Evolutionary conservation across 2,797 vertebrate genomes (phyloP), one percentile per base, ranked within the genome.

Genomic region (Arnoldichthys spilopterus): DNA sequence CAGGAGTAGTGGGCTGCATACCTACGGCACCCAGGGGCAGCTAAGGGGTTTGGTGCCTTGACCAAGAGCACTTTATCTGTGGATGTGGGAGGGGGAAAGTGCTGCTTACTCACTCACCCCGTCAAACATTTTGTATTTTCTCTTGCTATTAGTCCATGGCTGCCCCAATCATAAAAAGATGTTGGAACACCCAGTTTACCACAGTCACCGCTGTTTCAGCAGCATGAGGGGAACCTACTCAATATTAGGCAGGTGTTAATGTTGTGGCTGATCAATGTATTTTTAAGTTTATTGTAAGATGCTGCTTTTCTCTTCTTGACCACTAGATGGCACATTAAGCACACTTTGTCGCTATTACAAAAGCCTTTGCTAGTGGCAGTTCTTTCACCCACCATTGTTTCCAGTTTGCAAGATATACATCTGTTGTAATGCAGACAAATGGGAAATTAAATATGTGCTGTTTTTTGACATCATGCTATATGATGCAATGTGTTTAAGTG

Each of bases 271-370:
- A n/a, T 37, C 53, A 53, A 22, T 40, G 6, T 40, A 32, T 49
- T 62, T 56, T 69, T 45, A 30, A 24, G 43, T 54, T 2, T 56
- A 45, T 72, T 58, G 43, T 53, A 7, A 58, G 61, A 49, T n/a
- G 22, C 15, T 72, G 30, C 12, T 74, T 22, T 56, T 59, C 11
- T 40, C 22, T 22, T 49, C 13, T 40, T 84, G 70, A 61, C 89
- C 91, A 87, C 84, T 88, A 91, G 90, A 81, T 89, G 90, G 72
- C 13, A 11, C 78, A 6, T 45, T 1, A 72, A 62, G 26, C 28
- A 78, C 72, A 30, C 64, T 47, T 69, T 47, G 11, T 32, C 7
- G 4, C 20, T 62, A 2, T 18, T 34, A 18, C 5, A 62, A 58
- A 24, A 26, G 53, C n/a, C 32, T 56, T 73, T 1, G 24, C 16